These are phyloP conservation scores for Rhodeus uyekii DNA, from an alignment of 2,797 vertebrate species.

Conservation along the genomic window DNA sequence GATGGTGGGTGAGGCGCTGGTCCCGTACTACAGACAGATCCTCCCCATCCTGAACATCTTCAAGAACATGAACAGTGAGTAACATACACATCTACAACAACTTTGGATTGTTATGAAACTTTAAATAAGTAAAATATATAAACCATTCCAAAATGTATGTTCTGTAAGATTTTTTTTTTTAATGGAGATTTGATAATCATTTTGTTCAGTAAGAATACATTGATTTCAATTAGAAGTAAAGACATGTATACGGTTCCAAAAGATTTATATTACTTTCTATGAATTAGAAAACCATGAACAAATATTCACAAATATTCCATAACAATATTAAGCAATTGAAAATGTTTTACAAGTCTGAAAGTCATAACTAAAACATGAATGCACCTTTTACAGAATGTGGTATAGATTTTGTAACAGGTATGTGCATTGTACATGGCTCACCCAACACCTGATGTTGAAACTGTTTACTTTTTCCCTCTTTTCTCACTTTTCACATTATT, in stretches of 20 bases:
- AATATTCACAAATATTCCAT: neutral
- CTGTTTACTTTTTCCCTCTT: too few species aligned
- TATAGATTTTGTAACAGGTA: too few species aligned
- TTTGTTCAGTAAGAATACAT: neutral
- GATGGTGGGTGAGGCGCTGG: slow-evolving; percentile 78
- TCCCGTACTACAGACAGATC: slow-evolving; percentile 93
- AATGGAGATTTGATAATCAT: neutral
- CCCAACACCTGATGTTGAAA: too few species aligned
- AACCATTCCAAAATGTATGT: neutral
- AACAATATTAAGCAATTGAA: neutral
- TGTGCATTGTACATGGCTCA: too few species aligned
- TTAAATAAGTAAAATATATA: neutral
- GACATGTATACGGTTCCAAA: neutral
- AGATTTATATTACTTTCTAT: neutral
- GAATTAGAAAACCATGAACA: neutral
- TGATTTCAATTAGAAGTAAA: neutral
- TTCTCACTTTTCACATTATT: too few species aligned
- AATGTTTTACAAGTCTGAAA: too few species aligned
- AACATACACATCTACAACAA: neutral
- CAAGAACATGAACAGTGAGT: slow-evolving; percentile 92
- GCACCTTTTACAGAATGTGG: too few species aligned
- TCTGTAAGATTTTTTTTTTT: neutral
- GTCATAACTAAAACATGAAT: too few species aligned
- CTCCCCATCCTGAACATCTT: slow-evolving; percentile 93
- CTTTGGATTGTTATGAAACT: neutral